Percentiles rank a stretch among this genome's conserved stretches.
Conservation (phyloP, 2,888 invertebrate genomes). For the Ceriagrion tenellum region DNA sequence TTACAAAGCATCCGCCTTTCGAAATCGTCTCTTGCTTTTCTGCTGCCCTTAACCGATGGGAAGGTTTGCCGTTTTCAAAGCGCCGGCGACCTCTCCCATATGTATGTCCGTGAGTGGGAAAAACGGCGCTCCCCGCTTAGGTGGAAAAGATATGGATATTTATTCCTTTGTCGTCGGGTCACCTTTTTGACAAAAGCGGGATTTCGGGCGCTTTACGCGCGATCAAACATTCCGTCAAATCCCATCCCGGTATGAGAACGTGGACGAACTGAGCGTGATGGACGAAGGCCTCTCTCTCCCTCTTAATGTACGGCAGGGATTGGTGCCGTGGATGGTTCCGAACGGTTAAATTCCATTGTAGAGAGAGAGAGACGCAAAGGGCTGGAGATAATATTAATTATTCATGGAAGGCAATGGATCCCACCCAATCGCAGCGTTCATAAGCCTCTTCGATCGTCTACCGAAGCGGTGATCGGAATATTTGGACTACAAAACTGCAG, state of each 20-base stretch:
- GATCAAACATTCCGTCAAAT: background rate
- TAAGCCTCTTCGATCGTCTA: background rate
- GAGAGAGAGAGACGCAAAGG: too few relatives aligned
- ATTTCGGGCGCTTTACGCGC: background rate
- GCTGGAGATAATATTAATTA: background rate
- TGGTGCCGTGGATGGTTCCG: too few relatives aligned
- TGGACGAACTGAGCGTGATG: background rate
- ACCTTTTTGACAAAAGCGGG: background rate
- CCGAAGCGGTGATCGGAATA: background rate
- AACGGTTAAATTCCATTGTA: too few relatives aligned
- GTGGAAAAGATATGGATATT: background rate
- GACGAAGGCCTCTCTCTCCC: background rate
- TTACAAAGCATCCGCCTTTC: background rate
- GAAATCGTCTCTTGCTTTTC: background rate
- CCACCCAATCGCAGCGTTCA: background rate
- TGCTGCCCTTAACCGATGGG: background rate
- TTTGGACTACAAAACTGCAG: background rate
- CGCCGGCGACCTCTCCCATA: background rate
- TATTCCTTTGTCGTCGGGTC: background rate
- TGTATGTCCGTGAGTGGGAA: background rate
- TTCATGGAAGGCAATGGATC: background rate
- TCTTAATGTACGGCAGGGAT: too few relatives aligned
- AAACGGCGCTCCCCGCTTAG: background rate
- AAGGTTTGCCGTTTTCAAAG: background rate
- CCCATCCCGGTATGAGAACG: background rate